Evolutionary conservation across 1,140 invertebrate species (phyloP).

Genomic region (Zaprionus davidi): DNA sequence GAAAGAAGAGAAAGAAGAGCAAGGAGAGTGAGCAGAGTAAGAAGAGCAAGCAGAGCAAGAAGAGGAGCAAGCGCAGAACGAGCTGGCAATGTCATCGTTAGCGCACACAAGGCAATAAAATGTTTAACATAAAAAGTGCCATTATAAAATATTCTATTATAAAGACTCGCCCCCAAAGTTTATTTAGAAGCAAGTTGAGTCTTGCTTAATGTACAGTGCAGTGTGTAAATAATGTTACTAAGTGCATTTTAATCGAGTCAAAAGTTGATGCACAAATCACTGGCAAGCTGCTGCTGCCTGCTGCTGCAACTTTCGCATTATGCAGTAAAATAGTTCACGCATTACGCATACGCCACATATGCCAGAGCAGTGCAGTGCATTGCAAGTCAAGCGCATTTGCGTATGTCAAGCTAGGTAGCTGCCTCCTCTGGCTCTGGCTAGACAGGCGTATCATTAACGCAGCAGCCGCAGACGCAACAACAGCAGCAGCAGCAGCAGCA

Average conservation of each 20-base stretch:
- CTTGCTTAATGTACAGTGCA: neutral
- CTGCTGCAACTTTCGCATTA: slow-evolving; percentile 22
- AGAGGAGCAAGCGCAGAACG: neutral
- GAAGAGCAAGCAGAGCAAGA: slow-evolving; percentile 12
- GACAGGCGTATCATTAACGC: slow-evolving; percentile 79
- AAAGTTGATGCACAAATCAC: slow-evolving; percentile 9
- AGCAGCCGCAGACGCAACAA: slow-evolving; percentile 31
- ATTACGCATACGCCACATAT: slow-evolving; percentile 75
- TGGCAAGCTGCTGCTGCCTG: slow-evolving; percentile 1
- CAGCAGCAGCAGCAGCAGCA: slow-evolving; percentile 33
- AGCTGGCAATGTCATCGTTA: slow-evolving; percentile 43
- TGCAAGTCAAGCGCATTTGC: slow-evolving; percentile 51
- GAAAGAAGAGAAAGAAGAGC: slow-evolving; percentile 41
- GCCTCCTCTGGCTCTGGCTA: slow-evolving; percentile 30
- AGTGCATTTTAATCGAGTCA: slow-evolving; percentile 21
- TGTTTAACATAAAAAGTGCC: slow-evolving; percentile 11
- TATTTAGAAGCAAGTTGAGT: neutral
- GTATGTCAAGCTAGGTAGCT: slow-evolving; percentile 50
- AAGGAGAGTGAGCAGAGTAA: slow-evolving; percentile 42
- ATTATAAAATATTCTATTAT: neutral
- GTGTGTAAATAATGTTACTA: slow-evolving; percentile 1
- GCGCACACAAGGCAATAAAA: slow-evolving; percentile 28
- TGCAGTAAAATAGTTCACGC: slow-evolving; percentile 36
- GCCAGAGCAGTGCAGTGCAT: slow-evolving; percentile 28
- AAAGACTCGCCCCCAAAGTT: neutral